phyloP scores from a whole-genome alignment of 2,113 vertebrate genomes.

The Hippocampus comes region DNA sequence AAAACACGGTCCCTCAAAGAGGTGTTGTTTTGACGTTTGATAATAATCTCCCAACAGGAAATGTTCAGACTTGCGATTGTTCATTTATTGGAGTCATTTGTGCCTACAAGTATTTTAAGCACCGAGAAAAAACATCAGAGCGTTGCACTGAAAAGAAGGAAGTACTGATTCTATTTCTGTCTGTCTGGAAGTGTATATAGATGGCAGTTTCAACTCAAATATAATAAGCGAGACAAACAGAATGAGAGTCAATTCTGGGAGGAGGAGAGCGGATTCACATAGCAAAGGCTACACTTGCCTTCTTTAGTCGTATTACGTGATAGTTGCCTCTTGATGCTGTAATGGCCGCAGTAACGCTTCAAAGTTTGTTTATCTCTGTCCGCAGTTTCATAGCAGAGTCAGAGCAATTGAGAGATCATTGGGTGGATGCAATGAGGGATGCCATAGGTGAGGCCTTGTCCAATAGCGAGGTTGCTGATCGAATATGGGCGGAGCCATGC shows the following conservation, averaged over 20 bases:
- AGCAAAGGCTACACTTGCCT: neutral
- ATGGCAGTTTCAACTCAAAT: slow-evolving; percentile 27
- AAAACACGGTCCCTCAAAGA: neutral
- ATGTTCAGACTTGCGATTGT: neutral
- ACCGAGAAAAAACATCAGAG: slow-evolving; percentile 3
- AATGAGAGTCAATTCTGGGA: slow-evolving; percentile 13
- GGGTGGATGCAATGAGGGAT: slow-evolving; percentile 84
- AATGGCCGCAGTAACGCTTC: slow-evolving; percentile 25
- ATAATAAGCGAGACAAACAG: slow-evolving; percentile 33
- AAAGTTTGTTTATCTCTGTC: slow-evolving; percentile 19
- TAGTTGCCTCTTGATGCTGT: neutral
- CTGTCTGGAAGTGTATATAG: slow-evolving; percentile 13
- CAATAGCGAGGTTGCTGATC: slow-evolving; percentile 82
- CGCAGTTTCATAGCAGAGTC: slow-evolving; percentile 84
- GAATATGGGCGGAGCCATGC: slow-evolving; percentile 79
- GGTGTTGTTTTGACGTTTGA: neutral
- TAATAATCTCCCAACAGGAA: neutral
- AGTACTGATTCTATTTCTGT: slow-evolving; percentile 14
- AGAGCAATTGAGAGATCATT: slow-evolving; percentile 82
- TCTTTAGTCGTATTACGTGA: neutral
- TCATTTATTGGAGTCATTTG: neutral
- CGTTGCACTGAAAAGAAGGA: slow-evolving; percentile 36
- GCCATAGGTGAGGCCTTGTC: slow-evolving; percentile 85
- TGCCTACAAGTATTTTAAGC: slow-evolving; percentile 19
- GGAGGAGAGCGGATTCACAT: slow-evolving; percentile 3